Base-by-base conservation (phyloP, 2,797 vertebrate species). In the Gallinago solitaria region DNA sequence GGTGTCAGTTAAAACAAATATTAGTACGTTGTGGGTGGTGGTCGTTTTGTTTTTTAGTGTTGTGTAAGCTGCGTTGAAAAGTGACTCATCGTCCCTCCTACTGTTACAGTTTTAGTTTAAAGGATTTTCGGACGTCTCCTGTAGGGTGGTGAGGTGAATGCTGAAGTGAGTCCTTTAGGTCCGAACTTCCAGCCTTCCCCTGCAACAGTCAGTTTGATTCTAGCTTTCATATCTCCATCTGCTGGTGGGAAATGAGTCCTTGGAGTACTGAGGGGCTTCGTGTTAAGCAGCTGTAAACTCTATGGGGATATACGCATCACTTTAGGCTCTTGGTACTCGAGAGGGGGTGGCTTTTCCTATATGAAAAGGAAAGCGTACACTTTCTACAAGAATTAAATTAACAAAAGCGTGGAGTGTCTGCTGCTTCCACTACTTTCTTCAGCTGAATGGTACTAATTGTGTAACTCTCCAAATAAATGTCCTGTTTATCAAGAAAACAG, bases 21-120 rank as follows among this genome's bases (percentile, higher is more conserved):
- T 9, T 2, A 20, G 9, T 27, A 5, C 3, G 0, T 27, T 32
- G 30, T 7, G 65, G 17, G 2, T n/a, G 32, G 24, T 6, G 16
- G 39, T 27, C 2, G 37, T 18, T 48, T 53, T 51, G 21, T 0
- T 53, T 69, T 41, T 35, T 60, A 23, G 3, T 4, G 3, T 15
- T 48, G 24, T 27, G 19, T 32, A 41, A 71, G 33, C 6, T 17
- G 35, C 10, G 1, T 19, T 70, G 63, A 39, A 51, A 67, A 14
- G 53, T 18, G 37, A 11, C 9, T 60, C 9, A 0, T 1, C 16
- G 41, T 24, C 4, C 4, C 21, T 50, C 1, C 1, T 56, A 0
- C 14, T 41, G 32, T 10, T 37, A 24, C 2, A 30, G 13, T 8
- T 17, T 76, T 27, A 15, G 15, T 48, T 48, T 28, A 25, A 39